phyloP scores from a whole-genome alignment of 2,113 vertebrate genomes.

The Ginglymostoma cirratum region DNA sequence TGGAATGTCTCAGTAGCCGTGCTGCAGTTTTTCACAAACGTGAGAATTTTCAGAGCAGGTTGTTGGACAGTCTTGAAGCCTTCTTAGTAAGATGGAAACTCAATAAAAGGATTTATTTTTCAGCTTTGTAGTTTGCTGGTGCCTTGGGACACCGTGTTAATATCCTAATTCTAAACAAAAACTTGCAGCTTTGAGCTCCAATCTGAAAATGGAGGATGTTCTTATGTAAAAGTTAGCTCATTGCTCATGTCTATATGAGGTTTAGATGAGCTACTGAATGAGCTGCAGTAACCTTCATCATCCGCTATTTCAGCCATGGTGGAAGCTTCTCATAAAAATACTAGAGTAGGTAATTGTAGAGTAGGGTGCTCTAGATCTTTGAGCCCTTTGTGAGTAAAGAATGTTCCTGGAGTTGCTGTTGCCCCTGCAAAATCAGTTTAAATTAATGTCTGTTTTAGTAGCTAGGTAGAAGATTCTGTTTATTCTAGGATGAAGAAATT shows the following conservation, averaged over 20 bases:
- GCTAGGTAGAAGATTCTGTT: neutral
- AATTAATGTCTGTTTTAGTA: neutral
- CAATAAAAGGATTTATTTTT: neutral
- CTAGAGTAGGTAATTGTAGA: neutral
- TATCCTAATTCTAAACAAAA: no score
- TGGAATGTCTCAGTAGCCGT: neutral
- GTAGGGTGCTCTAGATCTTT: neutral
- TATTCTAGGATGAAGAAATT: neutral
- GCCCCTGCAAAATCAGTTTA: neutral
- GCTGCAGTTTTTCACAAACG: neutral
- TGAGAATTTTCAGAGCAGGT: neutral
- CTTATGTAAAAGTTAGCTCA: neutral
- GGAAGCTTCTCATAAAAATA: neutral
- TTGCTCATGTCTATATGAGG: neutral
- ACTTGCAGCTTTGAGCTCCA: no score
- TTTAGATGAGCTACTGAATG: neutral
- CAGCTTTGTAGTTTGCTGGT: neutral
- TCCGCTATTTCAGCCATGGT: neutral
- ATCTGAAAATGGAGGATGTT: no score
- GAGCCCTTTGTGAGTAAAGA: neutral
- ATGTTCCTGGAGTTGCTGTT: neutral
- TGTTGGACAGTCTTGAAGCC: neutral
- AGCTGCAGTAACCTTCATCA: neutral
- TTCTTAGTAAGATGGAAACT: neutral
- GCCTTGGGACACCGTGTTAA: no score